These are phyloP conservation scores for Vanacampus margaritifer DNA, from an alignment of 2,113 vertebrate genomes.

Conservation along the genomic window DNA sequence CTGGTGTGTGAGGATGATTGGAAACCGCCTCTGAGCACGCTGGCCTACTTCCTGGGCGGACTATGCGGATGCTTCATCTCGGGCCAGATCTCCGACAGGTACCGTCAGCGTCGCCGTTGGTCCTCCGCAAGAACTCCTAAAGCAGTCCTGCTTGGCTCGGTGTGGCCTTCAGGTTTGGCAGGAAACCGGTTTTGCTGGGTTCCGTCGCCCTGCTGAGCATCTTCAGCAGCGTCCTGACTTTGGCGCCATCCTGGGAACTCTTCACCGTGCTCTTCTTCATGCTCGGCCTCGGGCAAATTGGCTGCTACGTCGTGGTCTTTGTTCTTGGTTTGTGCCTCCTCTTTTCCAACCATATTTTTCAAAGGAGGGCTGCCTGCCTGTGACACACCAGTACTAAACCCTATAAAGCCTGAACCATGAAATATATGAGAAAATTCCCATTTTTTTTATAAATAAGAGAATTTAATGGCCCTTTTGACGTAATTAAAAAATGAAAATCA, in stretches of 20 bases:
- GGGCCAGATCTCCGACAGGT: constrained; percentile 54
- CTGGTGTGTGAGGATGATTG: constrained; percentile 51
- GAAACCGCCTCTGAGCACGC: constrained; percentile 48
- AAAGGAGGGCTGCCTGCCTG: no score
- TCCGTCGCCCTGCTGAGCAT: constrained; percentile 1
- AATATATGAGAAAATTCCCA: no score
- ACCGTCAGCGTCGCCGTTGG: not conserved
- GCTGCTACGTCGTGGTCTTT: constrained; percentile 28
- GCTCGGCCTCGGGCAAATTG: constrained; percentile 38
- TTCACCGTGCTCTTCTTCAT: constrained; percentile 42
- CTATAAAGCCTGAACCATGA: no score
- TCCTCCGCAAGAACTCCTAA: not conserved
- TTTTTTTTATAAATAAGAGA: no score
- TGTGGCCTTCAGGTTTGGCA: constrained; percentile 38
- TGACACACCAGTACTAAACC: no score
- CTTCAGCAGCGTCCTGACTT: constrained; percentile 28
- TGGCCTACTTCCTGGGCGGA: constrained; percentile 48
- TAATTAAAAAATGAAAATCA: no score
- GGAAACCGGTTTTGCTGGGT: constrained; percentile 46
- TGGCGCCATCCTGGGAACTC: constrained; percentile 37
- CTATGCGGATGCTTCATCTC: constrained; percentile 39
- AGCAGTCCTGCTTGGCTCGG: not conserved
- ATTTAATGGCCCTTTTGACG: no score
- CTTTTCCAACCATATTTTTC: not conserved
- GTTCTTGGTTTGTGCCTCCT: constrained; percentile 42